These are phyloP conservation scores for Ramphastos sulfuratus DNA, from an alignment of 2,113 vertebrate species.

Conservation along the genomic window DNA sequence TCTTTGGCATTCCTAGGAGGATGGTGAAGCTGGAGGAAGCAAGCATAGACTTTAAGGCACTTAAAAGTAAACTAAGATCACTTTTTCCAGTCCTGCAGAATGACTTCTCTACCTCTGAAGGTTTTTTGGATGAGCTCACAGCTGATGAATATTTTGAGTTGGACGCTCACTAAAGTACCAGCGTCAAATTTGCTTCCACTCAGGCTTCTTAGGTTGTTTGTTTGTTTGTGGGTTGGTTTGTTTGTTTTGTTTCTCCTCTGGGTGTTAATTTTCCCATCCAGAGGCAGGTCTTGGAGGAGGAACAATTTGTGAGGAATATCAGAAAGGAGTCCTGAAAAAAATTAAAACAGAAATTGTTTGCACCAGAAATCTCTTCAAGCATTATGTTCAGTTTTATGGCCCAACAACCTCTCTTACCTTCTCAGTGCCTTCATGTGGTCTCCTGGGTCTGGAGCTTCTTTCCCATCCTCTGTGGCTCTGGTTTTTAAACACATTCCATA, in stretches of 20 bases:
- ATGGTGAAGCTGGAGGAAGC: background rate
- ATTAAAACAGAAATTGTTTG: background rate
- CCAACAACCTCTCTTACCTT: background rate
- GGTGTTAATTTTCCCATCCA: background rate
- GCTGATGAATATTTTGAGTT: constrained; percentile 3
- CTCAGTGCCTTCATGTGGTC: background rate
- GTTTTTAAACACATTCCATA: background rate
- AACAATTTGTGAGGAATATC: background rate
- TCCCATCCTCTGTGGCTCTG: background rate
- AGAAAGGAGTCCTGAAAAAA: background rate
- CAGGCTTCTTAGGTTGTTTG: background rate
- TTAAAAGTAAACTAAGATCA: background rate
- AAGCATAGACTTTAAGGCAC: background rate
- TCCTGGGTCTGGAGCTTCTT: background rate
- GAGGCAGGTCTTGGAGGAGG: background rate
- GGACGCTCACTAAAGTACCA: background rate
- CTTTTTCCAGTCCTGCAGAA: constrained; percentile 46
- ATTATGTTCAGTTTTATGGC: background rate
- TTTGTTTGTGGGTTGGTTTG: too few relatives aligned
- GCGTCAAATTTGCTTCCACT: background rate
- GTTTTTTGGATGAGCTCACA: constrained; percentile 16
- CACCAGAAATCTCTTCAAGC: background rate
- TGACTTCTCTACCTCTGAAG: background rate
- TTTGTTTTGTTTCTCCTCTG: too few relatives aligned
- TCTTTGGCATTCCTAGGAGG: background rate